These are phyloP conservation scores for Pandemis corylana DNA, from an alignment of 2,888 invertebrate genomes.

Conservation along the genomic window DNA sequence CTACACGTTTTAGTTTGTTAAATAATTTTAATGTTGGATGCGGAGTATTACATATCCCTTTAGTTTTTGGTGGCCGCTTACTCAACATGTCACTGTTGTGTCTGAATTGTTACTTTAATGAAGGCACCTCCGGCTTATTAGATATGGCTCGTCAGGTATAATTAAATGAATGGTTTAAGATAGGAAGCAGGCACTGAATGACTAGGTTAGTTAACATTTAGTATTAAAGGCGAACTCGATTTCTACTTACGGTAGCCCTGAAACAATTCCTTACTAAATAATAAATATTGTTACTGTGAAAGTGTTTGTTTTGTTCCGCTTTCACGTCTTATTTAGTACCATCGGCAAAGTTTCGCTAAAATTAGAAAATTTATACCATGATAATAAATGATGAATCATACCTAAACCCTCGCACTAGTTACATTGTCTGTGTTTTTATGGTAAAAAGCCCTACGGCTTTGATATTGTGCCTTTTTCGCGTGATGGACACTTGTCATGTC, in stretches of 20 bases:
- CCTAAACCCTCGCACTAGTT: not conserved
- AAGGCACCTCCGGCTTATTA: slow-evolving; percentile 13
- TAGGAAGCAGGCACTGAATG: slow-evolving; percentile 6
- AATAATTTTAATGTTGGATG: not conserved
- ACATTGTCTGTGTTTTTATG: no score
- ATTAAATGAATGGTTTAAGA: slow-evolving; percentile 24
- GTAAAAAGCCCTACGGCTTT: no score
- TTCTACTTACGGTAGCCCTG: not conserved
- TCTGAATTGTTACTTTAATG: slow-evolving; percentile 15
- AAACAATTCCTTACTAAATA: not conserved
- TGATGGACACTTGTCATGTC: no score
- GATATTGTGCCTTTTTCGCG: no score
- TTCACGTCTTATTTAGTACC: not conserved
- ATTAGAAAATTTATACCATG: not conserved
- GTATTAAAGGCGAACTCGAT: not conserved
- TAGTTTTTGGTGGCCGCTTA: not conserved
- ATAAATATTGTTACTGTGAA: slow-evolving; percentile 2
- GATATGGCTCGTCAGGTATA: slow-evolving; percentile 28
- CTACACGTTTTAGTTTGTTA: not conserved
- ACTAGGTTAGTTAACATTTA: not conserved
- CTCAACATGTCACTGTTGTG: slow-evolving; percentile 17
- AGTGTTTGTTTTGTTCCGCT: slow-evolving; percentile 9
- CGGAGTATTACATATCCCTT: not conserved
- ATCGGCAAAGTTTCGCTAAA: not conserved
- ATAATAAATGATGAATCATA: not conserved